Conservation (phyloP, 2,797 vertebrate genomes). For the Cyprinella venusta region DNA sequence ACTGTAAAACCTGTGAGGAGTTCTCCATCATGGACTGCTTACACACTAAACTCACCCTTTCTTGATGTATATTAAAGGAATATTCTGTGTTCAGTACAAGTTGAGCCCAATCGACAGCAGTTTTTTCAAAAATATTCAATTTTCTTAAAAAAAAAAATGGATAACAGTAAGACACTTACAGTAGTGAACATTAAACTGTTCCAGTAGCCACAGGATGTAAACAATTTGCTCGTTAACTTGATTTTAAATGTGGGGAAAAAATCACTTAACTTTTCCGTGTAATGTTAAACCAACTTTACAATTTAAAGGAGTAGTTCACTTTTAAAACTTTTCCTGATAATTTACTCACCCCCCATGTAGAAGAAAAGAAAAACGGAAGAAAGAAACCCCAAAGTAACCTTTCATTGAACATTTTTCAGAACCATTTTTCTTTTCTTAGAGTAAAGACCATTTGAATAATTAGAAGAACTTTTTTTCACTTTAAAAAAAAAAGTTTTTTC, state of each 20-base stretch:
- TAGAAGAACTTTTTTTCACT: too few relatives aligned
- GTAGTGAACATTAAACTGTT: too few relatives aligned
- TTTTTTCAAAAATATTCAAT: not conserved
- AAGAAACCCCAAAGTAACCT: too few relatives aligned
- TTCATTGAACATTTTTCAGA: too few relatives aligned
- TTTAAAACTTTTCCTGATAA: too few relatives aligned
- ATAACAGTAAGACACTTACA: not conserved
- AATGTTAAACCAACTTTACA: not conserved
- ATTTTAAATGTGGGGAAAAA: not conserved
- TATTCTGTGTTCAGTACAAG: not conserved
- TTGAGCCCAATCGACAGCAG: not conserved
- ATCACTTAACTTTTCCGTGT: not conserved
- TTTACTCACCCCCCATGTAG: too few relatives aligned
- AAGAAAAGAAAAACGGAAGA: too few relatives aligned
- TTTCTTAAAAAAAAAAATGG: not conserved
- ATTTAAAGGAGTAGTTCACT: too few relatives aligned
- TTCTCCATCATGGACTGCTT: conserved; percentile 32
- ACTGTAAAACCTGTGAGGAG: conserved; percentile 38
- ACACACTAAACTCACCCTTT: not conserved
- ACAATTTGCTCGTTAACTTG: not conserved
- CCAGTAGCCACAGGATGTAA: not conserved
- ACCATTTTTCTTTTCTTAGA: too few relatives aligned
- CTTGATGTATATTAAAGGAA: conserved; percentile 4
- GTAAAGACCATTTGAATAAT: too few relatives aligned
- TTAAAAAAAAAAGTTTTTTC: too few relatives aligned